Evolutionary conservation across 2,888 invertebrate genomes (phyloP), one percentile per base, ranked within the genome.

Genomic region (Drosophila neonasuta): DNA sequence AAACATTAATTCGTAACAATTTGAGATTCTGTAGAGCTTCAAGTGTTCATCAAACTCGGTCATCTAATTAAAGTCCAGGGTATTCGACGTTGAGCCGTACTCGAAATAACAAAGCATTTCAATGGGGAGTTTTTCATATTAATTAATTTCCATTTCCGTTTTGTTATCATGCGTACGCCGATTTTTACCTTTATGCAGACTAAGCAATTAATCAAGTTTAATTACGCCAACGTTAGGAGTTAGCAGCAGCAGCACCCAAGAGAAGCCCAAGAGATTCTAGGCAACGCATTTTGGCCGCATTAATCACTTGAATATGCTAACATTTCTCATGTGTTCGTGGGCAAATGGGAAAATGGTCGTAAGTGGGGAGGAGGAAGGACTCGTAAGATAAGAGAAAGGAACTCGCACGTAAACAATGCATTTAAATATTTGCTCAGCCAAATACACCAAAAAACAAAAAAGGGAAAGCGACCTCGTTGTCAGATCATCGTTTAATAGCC

Each of bases 201-300:
- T 85, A 73, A 73, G 79, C 88, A 86, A 88, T 88, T 88, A 88
- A 88, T 88, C 89, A 88, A 78, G 79, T 84, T 87, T 88, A 88
- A 88, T 88, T 88, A 87, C 80, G 69, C 73, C 49, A 66, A 64
- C 64, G 66, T 71, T 63, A 51, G 64, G 62, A 48, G 67, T 34
- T 55, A 54, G 58, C 65, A 48, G 58, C 65, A 39, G 17, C 30
- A 42, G 34, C 54, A 48, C 30, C 57, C 11, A 48, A 58, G 36
- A 58, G 36, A 29, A 57, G 46, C 58, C 45, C 55, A 41, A 61
- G 62, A 66, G 71, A 60, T 56, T 77, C 48, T 49, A 67, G 71
- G 46, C 63, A 71, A 76, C 24, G 24, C 68, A 74, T 79, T 41
- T 41, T 70, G 79, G 70, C 65, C 59, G 77, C 86, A 85, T 82